Evolutionary conservation across 1,140 invertebrate genomes (phyloP).

Genomic region (Elymnias hypermnestra): DNA sequence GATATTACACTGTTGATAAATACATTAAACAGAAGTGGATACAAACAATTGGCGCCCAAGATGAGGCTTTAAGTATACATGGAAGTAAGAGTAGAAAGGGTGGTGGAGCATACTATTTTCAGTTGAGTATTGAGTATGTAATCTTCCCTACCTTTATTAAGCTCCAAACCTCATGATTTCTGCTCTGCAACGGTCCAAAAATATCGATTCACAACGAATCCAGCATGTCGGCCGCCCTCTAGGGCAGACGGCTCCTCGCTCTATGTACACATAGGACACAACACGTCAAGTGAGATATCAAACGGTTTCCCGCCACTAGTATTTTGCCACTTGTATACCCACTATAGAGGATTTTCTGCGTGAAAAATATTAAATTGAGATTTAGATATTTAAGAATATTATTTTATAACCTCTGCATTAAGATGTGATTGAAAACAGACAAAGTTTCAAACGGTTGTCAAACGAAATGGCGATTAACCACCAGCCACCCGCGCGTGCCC

Average conservation of each 20-base stretch:
- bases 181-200: conserved; percentile 68
- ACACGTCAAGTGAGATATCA: conserved; percentile 73
- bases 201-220: conserved; percentile 74
- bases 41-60: conserved; percentile 34
- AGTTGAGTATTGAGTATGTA: conserved; percentile 30
- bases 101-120: conserved; percentile 19
- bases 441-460: conserved; percentile 56
- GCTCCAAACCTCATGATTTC: conserved; percentile 65
- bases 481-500: conserved; percentile 51
- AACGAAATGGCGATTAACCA: conserved; percentile 31
- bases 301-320: conserved; percentile 74
- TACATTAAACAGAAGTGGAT: too few relatives aligned
- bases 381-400: conserved; percentile 15
- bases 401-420: conserved; percentile 28
- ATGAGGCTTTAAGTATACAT: conserved; percentile 10
- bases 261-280: conserved; percentile 73
- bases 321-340: conserved; percentile 51
- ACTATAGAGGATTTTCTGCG: conserved; percentile 15
- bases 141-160: conserved; percentile 66
- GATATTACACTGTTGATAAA: too few relatives aligned
- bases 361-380: conserved; percentile 7
- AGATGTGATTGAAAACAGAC: conserved; percentile 48
- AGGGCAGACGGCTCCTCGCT: conserved; percentile 69
- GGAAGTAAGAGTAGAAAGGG: not conserved
- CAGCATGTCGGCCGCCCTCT: conserved; percentile 73